Evolutionary conservation across 2,113 vertebrate species (phyloP).

Genomic region (Azemiops feae): DNA sequence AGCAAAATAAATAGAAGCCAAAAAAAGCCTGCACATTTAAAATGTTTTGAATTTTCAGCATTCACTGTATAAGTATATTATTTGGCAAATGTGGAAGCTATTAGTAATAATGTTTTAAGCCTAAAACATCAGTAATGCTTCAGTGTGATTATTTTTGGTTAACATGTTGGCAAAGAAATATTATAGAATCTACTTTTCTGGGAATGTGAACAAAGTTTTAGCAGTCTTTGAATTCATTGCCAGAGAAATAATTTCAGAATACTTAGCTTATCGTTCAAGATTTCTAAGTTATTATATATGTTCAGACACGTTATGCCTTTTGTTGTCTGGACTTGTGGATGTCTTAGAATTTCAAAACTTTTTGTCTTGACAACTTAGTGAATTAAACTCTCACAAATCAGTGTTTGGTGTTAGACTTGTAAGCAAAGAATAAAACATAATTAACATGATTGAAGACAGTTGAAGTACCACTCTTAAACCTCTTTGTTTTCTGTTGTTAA

Average conservation of each 20-base stretch:
- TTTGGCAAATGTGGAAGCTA: background rate
- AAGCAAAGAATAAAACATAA: background rate
- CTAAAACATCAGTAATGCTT: slow-evolving; percentile 6
- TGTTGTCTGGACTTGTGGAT: slow-evolving; percentile 4
- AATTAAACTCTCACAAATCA: background rate
- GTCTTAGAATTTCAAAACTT: background rate
- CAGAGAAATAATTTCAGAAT: background rate
- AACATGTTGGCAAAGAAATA: slow-evolving; percentile 48
- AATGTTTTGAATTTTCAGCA: slow-evolving; percentile 1
- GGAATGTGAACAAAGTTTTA: background rate
- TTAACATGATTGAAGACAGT: slow-evolving; percentile 13
- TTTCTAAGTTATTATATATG: background rate
- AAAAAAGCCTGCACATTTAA: background rate
- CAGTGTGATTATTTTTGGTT: slow-evolving; percentile 38
- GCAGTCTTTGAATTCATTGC: background rate
- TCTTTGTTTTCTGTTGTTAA: slow-evolving; percentile 67
- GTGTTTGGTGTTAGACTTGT: background rate
- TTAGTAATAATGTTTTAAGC: slow-evolving; percentile 9
- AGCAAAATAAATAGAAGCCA: background rate
- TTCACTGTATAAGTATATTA: background rate
- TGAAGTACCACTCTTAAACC: slow-evolving; percentile 52
- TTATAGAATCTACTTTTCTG: slow-evolving; percentile 24
- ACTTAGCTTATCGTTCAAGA: background rate
- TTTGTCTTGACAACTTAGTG: background rate
- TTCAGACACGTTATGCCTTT: background rate